phyloP scores from a whole-genome alignment of 2,888 invertebrate genomes.

The Digitonthophagus gazella region DNA sequence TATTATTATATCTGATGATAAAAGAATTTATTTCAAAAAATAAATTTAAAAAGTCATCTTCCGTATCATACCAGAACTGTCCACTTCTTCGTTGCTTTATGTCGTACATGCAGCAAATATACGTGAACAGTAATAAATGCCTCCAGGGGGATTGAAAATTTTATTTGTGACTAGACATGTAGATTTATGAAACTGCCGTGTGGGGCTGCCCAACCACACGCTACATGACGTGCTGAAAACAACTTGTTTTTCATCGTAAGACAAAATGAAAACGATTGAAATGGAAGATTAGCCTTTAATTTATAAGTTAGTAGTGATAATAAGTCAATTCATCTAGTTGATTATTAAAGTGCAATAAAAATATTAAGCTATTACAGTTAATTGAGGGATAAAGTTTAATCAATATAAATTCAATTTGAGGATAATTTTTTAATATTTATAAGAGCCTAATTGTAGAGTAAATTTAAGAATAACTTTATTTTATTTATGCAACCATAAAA shows the following conservation, averaged over 20 bases:
- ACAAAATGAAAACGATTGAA: not conserved
- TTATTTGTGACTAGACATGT: not conserved
- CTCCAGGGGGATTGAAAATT: not conserved
- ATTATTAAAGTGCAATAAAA: not conserved
- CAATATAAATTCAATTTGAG: too few relatives aligned
- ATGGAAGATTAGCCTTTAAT: not conserved
- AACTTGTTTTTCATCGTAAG: not conserved
- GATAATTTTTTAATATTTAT: too few relatives aligned
- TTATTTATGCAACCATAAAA: too few relatives aligned
- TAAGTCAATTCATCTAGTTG: not conserved
- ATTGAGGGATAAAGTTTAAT: too few relatives aligned
- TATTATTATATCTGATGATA: too few relatives aligned
- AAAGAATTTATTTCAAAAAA: too few relatives aligned
- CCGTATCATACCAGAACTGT: too few relatives aligned
- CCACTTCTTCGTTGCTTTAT: not conserved
- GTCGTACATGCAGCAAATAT: not conserved
- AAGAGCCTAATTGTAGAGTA: too few relatives aligned
- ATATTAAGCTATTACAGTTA: not conserved
- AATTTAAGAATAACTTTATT: too few relatives aligned
- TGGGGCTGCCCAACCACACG: not conserved
- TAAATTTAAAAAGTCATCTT: too few relatives aligned
- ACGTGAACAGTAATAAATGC: not conserved
- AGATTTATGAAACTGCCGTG: not conserved
- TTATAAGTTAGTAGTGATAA: not conserved
- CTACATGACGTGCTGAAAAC: not conserved